Base-by-base conservation (phyloP, 2,888 invertebrate genomes). In the Diplazon laetatorius region DNA sequence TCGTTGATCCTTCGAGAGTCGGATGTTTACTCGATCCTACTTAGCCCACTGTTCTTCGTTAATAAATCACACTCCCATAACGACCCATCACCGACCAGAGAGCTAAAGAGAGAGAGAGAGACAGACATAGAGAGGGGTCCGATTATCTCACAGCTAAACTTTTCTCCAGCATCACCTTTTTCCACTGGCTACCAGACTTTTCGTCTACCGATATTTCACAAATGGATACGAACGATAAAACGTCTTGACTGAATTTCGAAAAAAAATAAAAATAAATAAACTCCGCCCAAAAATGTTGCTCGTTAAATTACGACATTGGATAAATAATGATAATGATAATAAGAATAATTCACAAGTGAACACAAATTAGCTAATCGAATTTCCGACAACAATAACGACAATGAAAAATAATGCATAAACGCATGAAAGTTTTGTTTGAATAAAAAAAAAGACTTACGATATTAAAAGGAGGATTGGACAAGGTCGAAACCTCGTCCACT, bases 21-120 rank as follows among this genome's bases (percentile, higher is more conserved):
- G 63, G 60, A 68, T 66, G 57, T 74, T 80, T 74, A 71, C 74
- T 55, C 62, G 55, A 59, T 60, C 42, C 62, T 62, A 71, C 62
- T 71, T 63, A 71, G 66, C 42, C n/a, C 37, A 22, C 72, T 25
- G 35, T 52, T 37, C 65, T 71, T 74, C 70, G 68, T 75, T 78
- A 66, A 78, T 78, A 71, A 80, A 66, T 75, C 50, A 66, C 48
- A 70, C 14, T 16, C 30, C 37, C 44, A 12, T n/a, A 52, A 74
- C 50, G 69, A 69, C 14, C 16, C 39, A 50, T 50, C 42, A n/a
- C 12, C 39, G 39, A 68, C 44, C 22, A 18, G 39, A 69, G 35
- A 30, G 14, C n/a, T n/a, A n/a, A n/a, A 52, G 25, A 6, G 8
- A 37, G 37, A 37, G 2, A 37, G 37, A n/a, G n/a, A n/a, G n/a